A percentile compares a stretch with the other conserved stretches of the same genome.
Evolutionary conservation across 2,797 vertebrate species (phyloP).

Genomic region (Coccyzus lansbergi): DNA sequence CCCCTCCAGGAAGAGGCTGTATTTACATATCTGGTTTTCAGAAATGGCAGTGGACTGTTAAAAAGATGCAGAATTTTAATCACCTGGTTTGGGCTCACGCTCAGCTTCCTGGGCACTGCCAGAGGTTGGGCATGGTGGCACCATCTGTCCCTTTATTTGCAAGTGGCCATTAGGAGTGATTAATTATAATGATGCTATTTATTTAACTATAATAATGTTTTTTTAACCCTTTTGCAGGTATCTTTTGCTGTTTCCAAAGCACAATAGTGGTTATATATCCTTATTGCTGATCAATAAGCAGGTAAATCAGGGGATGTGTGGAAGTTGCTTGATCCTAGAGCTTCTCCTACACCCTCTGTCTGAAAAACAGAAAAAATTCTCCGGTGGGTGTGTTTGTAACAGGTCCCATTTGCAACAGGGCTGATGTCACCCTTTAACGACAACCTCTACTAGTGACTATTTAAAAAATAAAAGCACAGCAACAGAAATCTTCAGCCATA

Average conservation of each 20-base stretch:
- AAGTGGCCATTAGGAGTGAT: neutral
- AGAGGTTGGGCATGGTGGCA: neutral
- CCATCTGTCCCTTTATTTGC: neutral
- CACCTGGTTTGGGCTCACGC: neutral
- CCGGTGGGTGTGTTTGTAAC: neutral
- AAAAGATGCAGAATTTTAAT: neutral
- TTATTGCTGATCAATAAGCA: neutral
- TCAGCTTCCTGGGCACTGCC: neutral
- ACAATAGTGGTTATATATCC: accelerated
- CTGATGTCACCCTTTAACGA: neutral
- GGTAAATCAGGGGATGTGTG: neutral
- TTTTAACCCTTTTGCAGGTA: neutral
- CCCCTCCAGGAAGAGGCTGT: neutral
- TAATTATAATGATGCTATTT: neutral
- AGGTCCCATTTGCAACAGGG: neutral
- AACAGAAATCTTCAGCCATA: neutral
- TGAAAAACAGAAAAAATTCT: neutral
- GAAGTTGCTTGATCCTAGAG: neutral
- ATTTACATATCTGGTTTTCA: neutral
- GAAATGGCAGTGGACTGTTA: neutral
- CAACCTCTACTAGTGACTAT: neutral
- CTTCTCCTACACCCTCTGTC: neutral
- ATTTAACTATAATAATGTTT: neutral
- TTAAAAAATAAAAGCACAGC: neutral
- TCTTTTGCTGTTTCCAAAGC: neutral